Base-by-base conservation (phyloP, 2,113 vertebrate species). In the Chionodraco myersi region DNA sequence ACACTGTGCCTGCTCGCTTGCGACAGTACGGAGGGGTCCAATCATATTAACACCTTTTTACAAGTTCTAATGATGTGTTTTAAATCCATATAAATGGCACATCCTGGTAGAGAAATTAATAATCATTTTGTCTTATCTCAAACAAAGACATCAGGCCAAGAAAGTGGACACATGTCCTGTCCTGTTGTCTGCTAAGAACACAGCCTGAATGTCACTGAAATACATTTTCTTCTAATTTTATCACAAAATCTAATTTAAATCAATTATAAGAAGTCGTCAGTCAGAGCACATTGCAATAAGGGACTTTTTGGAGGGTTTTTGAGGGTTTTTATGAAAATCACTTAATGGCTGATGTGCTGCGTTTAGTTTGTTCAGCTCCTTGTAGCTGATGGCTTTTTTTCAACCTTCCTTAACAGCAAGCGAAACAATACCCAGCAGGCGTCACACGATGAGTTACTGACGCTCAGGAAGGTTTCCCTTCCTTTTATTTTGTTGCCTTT, bases 391-490 rank as follows among this genome's bases (percentile, higher is more conserved):
- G 75, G 59, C 66, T 57, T 85, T 80, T 63, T 52, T 66, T 59
- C 48, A 49, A 23, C 76, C 85, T 90, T 85, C 85, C 77, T 87
- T 70, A 92, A 89, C 85, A 82, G 86, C 85, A 75, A 90, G 88
- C 82, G 83, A 85, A 94, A 95, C 94, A 95, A 94, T 94, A 84
- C 85, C 72, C 72, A 81, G 87, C 90, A 86, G 86, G 88, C 92
- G 77, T 94, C 93, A 93, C 94, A 85, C 91, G 93, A 92, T 91
- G 85, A 92, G 89, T 82, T 12, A 47, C 79, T 93, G 92, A 93
- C 92, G 92, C 86, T 93, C 93, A 92, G 94, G 92, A 93, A 94
- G 92, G 89, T 92, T 93, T 93, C 82, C 85, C 92, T 95, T 94
- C 92, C 92, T 73, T 90, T 92, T 90, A 89, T 92, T 87, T 93